A percentile compares a stretch with the other conserved stretches of the same genome.
Conservation (phyloP, 2,888 invertebrate genomes). For the Drosophila seclusa region DNA sequence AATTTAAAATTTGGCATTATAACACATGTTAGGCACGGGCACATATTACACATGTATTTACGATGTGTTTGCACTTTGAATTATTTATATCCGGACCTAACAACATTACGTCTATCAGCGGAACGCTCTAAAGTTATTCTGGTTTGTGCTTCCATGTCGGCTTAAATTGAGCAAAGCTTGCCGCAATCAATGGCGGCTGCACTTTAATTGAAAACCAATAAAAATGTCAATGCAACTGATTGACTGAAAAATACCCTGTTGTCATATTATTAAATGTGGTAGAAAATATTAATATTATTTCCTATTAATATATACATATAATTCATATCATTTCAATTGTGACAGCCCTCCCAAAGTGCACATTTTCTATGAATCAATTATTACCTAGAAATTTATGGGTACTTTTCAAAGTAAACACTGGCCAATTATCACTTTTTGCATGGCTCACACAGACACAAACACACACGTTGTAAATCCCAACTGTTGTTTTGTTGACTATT, state of each 20-base stretch:
- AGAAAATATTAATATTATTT: background rate
- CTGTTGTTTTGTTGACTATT: conserved; percentile 44
- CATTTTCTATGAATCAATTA: background rate
- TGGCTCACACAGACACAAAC: background rate
- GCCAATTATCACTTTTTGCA: background rate
- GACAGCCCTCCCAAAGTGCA: background rate
- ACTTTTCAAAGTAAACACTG: background rate
- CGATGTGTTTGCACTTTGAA: background rate
- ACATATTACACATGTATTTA: background rate
- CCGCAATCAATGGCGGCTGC: conserved; percentile 67
- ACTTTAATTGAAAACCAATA: conserved; percentile 67
- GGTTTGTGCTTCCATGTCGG: conserved; percentile 5
- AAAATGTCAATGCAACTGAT: background rate
- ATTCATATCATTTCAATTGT: background rate
- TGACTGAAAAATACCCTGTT: conserved; percentile 1
- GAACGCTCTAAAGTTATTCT: conserved; percentile 17
- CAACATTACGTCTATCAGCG: conserved; percentile 32
- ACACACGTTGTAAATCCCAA: conserved; percentile 20
- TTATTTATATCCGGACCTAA: conserved; percentile 10
- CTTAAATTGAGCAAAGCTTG: conserved; percentile 73
- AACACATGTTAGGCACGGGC: background rate
- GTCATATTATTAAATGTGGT: background rate
- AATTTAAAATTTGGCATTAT: conserved; percentile 3
- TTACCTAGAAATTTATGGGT: background rate
- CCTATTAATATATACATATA: no score